Evolutionary conservation across 2,797 vertebrate genomes (phyloP).

Genomic region (Molossus alvarezi): DNA sequence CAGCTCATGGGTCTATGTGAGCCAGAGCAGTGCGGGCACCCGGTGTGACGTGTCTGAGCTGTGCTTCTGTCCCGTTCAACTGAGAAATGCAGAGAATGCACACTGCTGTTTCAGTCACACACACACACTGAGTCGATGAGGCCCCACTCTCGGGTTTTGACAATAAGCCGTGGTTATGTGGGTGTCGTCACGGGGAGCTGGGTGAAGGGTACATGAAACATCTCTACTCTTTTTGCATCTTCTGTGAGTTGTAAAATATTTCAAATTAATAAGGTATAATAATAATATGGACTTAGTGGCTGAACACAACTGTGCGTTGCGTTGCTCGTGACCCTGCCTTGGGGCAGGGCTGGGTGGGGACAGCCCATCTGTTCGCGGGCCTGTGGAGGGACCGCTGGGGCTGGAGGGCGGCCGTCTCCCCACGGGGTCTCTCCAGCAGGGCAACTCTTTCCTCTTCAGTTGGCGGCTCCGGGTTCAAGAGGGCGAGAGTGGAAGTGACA

Average conservation of each 20-base stretch:
- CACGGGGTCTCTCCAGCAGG: background rate
- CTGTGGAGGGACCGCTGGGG: background rate
- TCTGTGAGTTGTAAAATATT: constrained; percentile 6
- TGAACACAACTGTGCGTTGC: background rate
- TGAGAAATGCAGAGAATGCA: background rate
- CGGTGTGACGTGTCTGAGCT: background rate
- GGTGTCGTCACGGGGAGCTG: background rate
- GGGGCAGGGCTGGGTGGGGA: background rate
- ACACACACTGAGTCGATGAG: background rate
- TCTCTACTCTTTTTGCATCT: background rate
- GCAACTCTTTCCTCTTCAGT: background rate
- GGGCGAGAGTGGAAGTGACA: rapidly evolving
- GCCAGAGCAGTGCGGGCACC: rapidly evolving
- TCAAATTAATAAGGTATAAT: background rate
- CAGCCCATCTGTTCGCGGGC: background rate
- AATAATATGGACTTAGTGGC: background rate
- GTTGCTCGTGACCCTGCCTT: background rate
- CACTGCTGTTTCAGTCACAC: background rate
- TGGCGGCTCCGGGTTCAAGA: background rate
- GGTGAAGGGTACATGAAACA: background rate
- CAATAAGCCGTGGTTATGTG: rapidly evolving
- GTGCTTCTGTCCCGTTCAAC: background rate
- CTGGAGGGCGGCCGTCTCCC: background rate
- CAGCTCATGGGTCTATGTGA: background rate
- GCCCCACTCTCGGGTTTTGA: background rate